Percentiles rank a stretch among this genome's conserved stretches.
Conservation (phyloP, 2,888 invertebrate species). For the Malthinus flaveolus region DNA sequence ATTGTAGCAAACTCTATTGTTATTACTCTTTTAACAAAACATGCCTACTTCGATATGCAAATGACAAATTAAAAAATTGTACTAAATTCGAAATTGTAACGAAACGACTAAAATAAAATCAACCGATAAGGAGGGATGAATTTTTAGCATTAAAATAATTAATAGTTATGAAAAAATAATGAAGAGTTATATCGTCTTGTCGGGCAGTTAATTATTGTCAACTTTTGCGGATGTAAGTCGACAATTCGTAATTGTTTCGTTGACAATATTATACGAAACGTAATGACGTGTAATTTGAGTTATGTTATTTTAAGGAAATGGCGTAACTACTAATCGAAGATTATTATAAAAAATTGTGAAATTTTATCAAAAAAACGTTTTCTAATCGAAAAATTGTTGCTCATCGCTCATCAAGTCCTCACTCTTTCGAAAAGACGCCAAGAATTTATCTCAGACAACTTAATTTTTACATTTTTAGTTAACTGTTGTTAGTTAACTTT, state of each 20-base stretch:
- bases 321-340: slow-evolving; percentile 11
- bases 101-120: slow-evolving; percentile 14
- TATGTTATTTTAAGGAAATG: slow-evolving; percentile 13
- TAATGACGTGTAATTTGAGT: slow-evolving; percentile 12
- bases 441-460: no score
- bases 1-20: background rate
- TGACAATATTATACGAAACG: slow-evolving; percentile 6
- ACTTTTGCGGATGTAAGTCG: background rate
- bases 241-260: slow-evolving; percentile 10
- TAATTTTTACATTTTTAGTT: no score
- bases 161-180: background rate
- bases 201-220: slow-evolving; percentile 1
- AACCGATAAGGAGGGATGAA: slow-evolving; percentile 21
- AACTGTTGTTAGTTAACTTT: no score
- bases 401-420: no score
- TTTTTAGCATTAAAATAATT: slow-evolving; percentile 5
- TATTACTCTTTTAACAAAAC: background rate
- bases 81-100: background rate
- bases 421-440: no score
- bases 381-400: no score
- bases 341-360: slow-evolving; percentile 2
- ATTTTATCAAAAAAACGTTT: no score
- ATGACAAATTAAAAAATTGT: background rate
- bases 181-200: background rate
- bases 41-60: background rate